Evolutionary conservation across 2,797 vertebrate species (phyloP).

Genomic region (Acrossocheilus fasciatus): DNA sequence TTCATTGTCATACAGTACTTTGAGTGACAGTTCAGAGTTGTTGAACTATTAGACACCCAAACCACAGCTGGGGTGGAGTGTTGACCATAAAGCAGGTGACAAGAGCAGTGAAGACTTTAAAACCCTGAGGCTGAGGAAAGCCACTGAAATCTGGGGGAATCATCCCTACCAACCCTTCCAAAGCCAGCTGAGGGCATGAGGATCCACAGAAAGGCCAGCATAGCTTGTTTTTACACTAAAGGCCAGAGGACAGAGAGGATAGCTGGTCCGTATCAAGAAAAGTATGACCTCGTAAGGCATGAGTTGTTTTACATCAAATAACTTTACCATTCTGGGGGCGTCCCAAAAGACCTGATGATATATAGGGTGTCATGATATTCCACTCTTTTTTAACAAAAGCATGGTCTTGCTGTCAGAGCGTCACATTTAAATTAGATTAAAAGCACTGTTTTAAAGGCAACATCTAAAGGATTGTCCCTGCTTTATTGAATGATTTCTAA

Average conservation of each 20-base stretch:
- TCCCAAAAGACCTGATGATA: not conserved
- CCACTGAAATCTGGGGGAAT: conserved; percentile 21
- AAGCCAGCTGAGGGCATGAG: not conserved
- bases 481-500: not conserved
- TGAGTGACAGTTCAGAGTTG: not conserved
- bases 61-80: not conserved
- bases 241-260: not conserved
- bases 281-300: not conserved
- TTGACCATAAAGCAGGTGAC: conserved; percentile 7
- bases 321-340: not conserved
- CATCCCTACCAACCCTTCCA: conserved; percentile 15
- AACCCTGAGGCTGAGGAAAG: conserved; percentile 26
- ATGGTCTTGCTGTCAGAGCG: not conserved
- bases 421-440: not conserved
- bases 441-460: not conserved
- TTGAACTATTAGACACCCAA: not conserved
- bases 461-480: not conserved
- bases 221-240: conserved; percentile 6
- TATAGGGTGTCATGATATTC: not conserved
- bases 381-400: not conserved
- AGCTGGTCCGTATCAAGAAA: not conserved
- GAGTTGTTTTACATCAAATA: not conserved
- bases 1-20: not conserved
- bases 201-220: not conserved
- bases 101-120: not conserved